Evolutionary conservation across 2,113 vertebrate species (phyloP).

Genomic region (Struthio camelus): DNA sequence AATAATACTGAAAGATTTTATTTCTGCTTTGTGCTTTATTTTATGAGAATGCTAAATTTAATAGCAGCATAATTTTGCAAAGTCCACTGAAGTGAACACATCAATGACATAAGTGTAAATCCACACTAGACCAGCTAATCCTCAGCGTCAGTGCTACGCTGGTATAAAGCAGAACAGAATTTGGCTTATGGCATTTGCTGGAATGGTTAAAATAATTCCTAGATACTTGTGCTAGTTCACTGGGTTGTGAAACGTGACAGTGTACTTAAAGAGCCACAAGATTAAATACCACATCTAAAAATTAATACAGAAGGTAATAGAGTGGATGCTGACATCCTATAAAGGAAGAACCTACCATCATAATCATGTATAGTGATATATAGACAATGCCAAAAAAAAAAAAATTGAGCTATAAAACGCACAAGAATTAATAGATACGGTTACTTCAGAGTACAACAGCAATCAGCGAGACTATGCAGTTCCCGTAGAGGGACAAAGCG

Average conservation of each 20-base stretch:
- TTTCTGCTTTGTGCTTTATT: background rate
- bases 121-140: background rate
- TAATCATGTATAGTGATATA: background rate
- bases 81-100: background rate
- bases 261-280: background rate
- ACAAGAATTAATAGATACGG: background rate
- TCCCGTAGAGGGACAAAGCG: background rate
- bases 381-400: background rate
- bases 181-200: background rate
- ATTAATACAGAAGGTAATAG: background rate
- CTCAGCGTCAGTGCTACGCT: background rate
- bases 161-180: background rate
- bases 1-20: background rate
- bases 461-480: background rate
- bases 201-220: background rate
- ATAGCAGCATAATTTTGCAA: background rate
- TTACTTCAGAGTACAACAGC: background rate
- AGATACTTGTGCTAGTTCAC: background rate
- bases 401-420: background rate
- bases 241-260: background rate
- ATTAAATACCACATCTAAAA: background rate
- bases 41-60: background rate
- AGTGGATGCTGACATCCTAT: background rate
- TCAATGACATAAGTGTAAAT: background rate
- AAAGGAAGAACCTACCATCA: background rate